Evolutionary conservation across 2,113 vertebrate genomes (phyloP).

Genomic region (Nothocercus julius): DNA sequence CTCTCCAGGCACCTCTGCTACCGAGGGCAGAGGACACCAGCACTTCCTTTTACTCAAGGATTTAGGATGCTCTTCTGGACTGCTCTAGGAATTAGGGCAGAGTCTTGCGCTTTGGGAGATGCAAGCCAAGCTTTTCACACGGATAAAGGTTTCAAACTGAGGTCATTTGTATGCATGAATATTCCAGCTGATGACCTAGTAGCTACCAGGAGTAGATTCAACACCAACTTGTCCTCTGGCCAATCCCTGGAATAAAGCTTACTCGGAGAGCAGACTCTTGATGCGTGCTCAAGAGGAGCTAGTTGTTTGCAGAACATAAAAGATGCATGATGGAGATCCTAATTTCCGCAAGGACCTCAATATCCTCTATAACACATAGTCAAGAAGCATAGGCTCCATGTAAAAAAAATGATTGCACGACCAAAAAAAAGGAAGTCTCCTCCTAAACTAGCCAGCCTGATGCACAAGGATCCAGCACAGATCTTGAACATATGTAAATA

Average conservation of each 20-base stretch:
- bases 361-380: not conserved
- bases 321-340: not conserved
- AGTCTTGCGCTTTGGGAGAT: not conserved
- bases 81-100: not conserved
- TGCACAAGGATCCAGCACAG: not conserved
- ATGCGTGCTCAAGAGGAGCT: not conserved
- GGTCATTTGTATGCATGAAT: not conserved
- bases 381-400: not conserved
- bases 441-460: not conserved
- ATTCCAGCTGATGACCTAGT: not conserved
- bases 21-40: not conserved
- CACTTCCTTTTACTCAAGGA: not conserved
- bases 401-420: not conserved
- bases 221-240: not conserved
- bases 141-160: not conserved
- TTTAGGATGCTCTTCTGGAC: accelerated
- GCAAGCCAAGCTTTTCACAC: not conserved
- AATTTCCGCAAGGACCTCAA: not conserved
- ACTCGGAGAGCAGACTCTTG: not conserved
- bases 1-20: not conserved
- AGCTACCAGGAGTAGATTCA: not conserved
- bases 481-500: not conserved
- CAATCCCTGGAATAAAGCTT: not conserved
- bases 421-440: not conserved
- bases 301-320: not conserved